phyloP scores from a whole-genome alignment of 1,140 invertebrate species.

The Sinonovacula constricta region DNA sequence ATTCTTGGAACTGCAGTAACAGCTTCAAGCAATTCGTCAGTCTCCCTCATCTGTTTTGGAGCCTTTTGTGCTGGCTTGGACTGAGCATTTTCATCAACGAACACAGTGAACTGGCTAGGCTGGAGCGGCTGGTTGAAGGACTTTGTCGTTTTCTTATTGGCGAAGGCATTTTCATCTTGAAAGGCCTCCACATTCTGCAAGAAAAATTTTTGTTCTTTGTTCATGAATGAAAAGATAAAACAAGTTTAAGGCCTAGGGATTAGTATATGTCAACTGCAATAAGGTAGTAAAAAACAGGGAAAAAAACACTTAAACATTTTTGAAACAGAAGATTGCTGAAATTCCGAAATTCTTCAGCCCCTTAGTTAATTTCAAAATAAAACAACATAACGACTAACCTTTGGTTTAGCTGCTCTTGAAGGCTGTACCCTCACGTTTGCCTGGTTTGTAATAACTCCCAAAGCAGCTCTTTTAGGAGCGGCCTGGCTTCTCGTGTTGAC shows the following conservation, averaged over 20 bases:
- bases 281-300: too few relatives aligned
- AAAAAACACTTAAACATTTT: too few relatives aligned
- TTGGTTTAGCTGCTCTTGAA: constrained; percentile 70
- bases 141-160: constrained; percentile 56
- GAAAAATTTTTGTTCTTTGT: too few relatives aligned
- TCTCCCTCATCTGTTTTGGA: constrained; percentile 24
- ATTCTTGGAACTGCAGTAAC: constrained; percentile 54
- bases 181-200: constrained; percentile 4
- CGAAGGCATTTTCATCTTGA: constrained; percentile 66
- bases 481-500: constrained; percentile 27
- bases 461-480: constrained; percentile 69
- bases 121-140: constrained; percentile 59
- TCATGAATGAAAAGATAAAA: too few relatives aligned
- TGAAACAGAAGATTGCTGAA: too few relatives aligned
- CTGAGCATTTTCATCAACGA: constrained; percentile 58
- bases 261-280: too few relatives aligned
- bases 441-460: constrained; percentile 72
- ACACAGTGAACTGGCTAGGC: constrained; percentile 59
- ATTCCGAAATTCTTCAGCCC: too few relatives aligned
- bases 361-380: too few relatives aligned
- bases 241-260: too few relatives aligned
- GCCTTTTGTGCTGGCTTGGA: constrained; percentile 42
- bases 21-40: constrained; percentile 34
- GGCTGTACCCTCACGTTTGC: constrained; percentile 65
- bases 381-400: too few relatives aligned